Conservation (phyloP, 2,113 vertebrate species). For the Cottus gobio region DNA sequence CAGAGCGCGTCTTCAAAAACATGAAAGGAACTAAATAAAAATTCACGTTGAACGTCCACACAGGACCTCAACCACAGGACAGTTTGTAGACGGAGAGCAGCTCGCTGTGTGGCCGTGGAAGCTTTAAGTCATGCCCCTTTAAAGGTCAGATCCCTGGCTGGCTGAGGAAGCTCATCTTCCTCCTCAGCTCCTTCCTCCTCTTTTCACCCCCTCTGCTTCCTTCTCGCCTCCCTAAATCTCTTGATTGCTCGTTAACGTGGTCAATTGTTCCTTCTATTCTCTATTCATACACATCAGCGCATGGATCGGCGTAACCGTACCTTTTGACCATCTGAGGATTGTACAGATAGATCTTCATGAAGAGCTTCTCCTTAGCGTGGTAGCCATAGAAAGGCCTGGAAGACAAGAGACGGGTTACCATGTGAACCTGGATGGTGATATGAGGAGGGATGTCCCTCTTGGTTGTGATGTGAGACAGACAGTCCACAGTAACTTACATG, state of each 20-base stretch:
- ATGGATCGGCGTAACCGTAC: conserved; percentile 76
- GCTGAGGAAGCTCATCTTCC: conserved; percentile 6
- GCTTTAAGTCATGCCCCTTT: conserved; percentile 29
- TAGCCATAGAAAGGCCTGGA: conserved; percentile 97
- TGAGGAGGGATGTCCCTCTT: too few relatives aligned
- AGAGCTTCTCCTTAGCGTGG: conserved; percentile 94
- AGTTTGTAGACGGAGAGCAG: background rate
- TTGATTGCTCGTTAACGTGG: background rate
- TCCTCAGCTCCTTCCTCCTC: background rate
- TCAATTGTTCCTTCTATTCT: background rate
- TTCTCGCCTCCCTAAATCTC: background rate
- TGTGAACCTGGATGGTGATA: background rate
- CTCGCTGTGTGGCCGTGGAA: conserved; percentile 6
- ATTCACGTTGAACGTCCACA: background rate
- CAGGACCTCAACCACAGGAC: background rate
- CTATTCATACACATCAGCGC: background rate
- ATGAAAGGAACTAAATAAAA: too few relatives aligned
- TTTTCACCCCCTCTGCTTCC: background rate
- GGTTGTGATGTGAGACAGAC: background rate
- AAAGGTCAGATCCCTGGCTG: conserved; percentile 24
- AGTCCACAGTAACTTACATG: conserved; percentile 86
- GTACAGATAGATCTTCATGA: conserved; percentile 99
- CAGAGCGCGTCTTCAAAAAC: background rate
- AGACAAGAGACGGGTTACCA: conserved; percentile 41
- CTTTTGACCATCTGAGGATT: conserved; percentile 98